These are phyloP conservation scores for Petroica traversi DNA, from an alignment of 2,113 vertebrate genomes.

Conservation along the genomic window DNA sequence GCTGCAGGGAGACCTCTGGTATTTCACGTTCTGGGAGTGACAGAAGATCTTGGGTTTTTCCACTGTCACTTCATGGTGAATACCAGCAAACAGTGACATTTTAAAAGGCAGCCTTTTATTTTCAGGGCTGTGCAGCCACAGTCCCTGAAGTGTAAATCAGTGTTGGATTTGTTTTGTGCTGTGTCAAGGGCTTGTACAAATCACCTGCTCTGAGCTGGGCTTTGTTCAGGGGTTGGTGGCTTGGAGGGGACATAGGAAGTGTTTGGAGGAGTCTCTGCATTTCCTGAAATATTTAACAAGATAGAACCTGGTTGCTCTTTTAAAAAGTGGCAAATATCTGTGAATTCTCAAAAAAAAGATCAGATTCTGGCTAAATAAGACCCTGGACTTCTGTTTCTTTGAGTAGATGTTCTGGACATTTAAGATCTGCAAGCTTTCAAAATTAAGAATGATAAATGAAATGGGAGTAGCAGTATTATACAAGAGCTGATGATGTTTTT, in stretches of 20 bases:
- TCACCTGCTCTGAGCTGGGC: not conserved
- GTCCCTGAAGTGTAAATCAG: not conserved
- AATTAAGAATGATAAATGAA: not conserved
- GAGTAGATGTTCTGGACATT: not conserved
- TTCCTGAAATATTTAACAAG: not conserved
- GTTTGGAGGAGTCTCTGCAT: not conserved
- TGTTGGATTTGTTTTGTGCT: not conserved
- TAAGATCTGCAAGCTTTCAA: not conserved
- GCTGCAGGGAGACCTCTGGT: not conserved
- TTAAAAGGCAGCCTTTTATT: not conserved
- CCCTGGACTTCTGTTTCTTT: not conserved
- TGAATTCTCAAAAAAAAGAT: not conserved
- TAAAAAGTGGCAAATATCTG: not conserved
- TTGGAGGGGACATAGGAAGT: not conserved
- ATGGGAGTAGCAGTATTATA: not conserved
- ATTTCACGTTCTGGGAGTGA: not conserved
- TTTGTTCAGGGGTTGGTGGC: not conserved
- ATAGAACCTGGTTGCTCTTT: not conserved
- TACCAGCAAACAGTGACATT: not conserved
- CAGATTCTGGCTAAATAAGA: not conserved
- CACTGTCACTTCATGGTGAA: not conserved
- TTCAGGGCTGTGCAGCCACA: not conserved
- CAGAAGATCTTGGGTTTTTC: not conserved
- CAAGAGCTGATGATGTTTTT: not conserved
- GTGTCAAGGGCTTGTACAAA: not conserved